These are phyloP conservation scores for Lumbricus terrestris DNA, from an alignment of 2,888 invertebrate genomes.

Conservation along the genomic window DNA sequence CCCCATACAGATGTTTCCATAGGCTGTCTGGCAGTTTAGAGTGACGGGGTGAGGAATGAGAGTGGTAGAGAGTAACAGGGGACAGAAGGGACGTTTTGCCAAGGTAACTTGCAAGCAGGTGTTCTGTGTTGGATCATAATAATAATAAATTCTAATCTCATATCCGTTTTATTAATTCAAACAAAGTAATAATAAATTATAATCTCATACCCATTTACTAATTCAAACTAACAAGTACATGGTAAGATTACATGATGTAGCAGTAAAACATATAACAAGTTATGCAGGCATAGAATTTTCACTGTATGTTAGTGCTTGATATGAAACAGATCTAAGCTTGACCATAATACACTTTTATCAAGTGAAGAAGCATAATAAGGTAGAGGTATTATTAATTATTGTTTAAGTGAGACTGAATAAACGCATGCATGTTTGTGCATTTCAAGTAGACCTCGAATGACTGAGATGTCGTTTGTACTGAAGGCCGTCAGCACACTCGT, in stretches of 20 bases:
- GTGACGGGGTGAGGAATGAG: not conserved
- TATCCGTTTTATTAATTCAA: no score
- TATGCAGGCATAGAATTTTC: no score
- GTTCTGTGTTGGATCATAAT: not conserved
- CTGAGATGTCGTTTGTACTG: constrained; percentile 92
- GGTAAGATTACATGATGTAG: no score
- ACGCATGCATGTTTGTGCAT: not conserved
- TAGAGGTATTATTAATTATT: no score
- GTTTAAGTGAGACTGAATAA: not conserved
- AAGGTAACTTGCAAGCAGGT: not conserved
- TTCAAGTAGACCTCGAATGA: constrained; percentile 76
- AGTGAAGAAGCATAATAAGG: not conserved
- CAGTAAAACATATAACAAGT: no score
- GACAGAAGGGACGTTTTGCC: not conserved
- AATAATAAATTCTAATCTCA: no score
- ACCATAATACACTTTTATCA: not conserved
- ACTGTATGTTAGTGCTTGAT: not conserved
- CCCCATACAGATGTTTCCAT: not conserved
- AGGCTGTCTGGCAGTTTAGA: not conserved
- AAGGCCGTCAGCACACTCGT: constrained; percentile 90
- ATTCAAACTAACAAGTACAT: no score
- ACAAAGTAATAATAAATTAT: no score
- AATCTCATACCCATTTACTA: no score
- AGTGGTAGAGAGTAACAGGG: no score
- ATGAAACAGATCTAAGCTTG: not conserved